Conservation (phyloP, 2,888 invertebrate species). For the Neoscelio sp. region DNA sequence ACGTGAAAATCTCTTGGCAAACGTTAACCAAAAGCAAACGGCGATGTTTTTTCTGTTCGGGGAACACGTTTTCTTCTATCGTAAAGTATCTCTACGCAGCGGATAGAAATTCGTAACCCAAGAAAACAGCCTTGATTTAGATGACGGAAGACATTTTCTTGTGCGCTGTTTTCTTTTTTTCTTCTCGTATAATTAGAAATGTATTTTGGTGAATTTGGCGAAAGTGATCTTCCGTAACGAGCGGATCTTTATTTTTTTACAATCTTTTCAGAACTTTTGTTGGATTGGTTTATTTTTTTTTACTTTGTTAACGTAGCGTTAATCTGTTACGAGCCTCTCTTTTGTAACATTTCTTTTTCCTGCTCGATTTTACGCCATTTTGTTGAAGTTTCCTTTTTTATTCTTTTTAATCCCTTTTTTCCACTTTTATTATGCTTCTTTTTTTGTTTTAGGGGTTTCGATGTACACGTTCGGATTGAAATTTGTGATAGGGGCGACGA, state of each 20-base stretch:
- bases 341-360: conserved; percentile 7
- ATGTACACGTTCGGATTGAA: no score
- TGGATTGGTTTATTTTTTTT: conserved; percentile 2
- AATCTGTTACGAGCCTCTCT: conserved; percentile 6
- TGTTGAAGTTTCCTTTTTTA: background rate
- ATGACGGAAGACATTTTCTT: no score
- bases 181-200: conserved; percentile 37
- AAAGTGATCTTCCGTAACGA: conserved; percentile 35
- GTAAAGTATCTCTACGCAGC: no score
- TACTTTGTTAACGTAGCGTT: conserved; percentile 6
- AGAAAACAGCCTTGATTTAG: conserved; percentile 26
- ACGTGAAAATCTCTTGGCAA: conserved; percentile 16
- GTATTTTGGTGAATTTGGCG: conserved; percentile 32
- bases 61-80: background rate
- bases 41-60: conserved; percentile 5
- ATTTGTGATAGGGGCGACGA: no score
- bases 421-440: no score
- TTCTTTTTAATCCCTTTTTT: no score
- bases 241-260: conserved; percentile 21
- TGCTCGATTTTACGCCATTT: background rate
- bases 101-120: no score
- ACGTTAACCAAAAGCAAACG: conserved; percentile 18
- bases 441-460: no score
- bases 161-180: conserved; percentile 19
- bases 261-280: background rate